phyloP scores from a whole-genome alignment of 2,888 invertebrate species.

The Tipula helvola region DNA sequence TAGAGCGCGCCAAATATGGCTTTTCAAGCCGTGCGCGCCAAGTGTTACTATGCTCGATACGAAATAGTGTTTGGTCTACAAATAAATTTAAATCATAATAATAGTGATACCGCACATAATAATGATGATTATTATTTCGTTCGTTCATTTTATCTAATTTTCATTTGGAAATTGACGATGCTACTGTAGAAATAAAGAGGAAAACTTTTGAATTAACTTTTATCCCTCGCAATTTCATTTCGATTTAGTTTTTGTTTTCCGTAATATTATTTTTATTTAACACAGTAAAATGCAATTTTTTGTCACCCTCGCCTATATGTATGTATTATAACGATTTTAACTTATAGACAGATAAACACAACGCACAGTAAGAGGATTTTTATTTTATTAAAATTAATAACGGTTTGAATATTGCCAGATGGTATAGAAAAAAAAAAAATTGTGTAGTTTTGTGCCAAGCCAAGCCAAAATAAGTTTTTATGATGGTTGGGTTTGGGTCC shows the following conservation, averaged over 20 bases:
- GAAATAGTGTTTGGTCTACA: neutral
- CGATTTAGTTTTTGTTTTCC: neutral
- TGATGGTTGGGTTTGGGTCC: too few relatives aligned
- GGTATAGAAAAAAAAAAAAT: neutral
- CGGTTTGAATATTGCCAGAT: neutral
- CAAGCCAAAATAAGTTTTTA: neutral
- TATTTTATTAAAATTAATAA: neutral
- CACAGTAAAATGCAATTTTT: neutral
- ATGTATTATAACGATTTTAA: neutral
- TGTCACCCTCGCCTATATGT: neutral
- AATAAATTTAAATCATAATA: neutral
- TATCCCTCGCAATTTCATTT: neutral
- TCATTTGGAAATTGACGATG: neutral
- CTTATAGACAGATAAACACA: neutral
- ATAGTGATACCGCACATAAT: neutral
- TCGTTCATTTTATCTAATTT: neutral
- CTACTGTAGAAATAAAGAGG: neutral
- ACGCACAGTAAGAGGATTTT: neutral
- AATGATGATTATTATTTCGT: neutral
- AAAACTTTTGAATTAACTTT: neutral
- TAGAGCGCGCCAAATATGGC: neutral
- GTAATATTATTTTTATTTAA: neutral
- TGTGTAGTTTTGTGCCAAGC: neutral
- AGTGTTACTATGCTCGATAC: neutral
- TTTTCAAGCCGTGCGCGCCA: neutral